phyloP scores from a whole-genome alignment of 1,140 invertebrate species.

The Drosophila subpulchrella region DNA sequence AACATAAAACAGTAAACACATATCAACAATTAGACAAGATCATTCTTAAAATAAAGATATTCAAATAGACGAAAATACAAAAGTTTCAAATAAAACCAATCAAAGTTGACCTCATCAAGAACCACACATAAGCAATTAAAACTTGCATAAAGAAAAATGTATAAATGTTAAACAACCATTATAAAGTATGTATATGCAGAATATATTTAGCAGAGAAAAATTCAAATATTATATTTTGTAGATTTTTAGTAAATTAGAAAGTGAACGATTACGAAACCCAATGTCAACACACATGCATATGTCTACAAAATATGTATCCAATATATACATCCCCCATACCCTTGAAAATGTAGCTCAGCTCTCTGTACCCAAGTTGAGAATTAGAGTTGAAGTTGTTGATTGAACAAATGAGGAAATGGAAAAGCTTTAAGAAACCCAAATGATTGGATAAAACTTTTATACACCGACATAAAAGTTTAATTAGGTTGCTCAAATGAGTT shows the following conservation, averaged over 20 bases:
- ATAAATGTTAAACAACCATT: constrained; percentile 71
- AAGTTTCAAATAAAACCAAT: constrained; percentile 55
- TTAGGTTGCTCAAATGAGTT: constrained; percentile 41
- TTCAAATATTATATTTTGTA: constrained; percentile 79
- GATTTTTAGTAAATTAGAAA: constrained; percentile 77
- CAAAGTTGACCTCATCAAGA: constrained; percentile 74
- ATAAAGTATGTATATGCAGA: constrained; percentile 52
- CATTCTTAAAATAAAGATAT: constrained; percentile 44
- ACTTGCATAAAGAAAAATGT: constrained; percentile 52
- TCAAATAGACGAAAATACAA: constrained; percentile 30
- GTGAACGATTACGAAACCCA: constrained; percentile 24
- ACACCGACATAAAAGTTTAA: constrained; percentile 35
- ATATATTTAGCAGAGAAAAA: constrained; percentile 55
- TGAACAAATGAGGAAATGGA: constrained; percentile 71
- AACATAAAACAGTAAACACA: constrained; percentile 71
- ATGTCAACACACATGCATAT: constrained; percentile 55
- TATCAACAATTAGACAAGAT: constrained; percentile 62
- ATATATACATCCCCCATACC: constrained; percentile 43
- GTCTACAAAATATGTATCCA: constrained; percentile 47
- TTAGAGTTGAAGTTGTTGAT: constrained; percentile 58
- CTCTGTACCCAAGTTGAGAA: constrained; percentile 46
- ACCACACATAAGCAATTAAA: constrained; percentile 37
- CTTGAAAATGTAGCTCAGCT: constrained; percentile 37
- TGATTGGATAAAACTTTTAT: constrained; percentile 64
- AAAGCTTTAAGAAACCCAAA: constrained; percentile 80